These are phyloP conservation scores for Dromococcyx pavoninus DNA, from an alignment of 2,797 vertebrate species.

Conservation along the genomic window DNA sequence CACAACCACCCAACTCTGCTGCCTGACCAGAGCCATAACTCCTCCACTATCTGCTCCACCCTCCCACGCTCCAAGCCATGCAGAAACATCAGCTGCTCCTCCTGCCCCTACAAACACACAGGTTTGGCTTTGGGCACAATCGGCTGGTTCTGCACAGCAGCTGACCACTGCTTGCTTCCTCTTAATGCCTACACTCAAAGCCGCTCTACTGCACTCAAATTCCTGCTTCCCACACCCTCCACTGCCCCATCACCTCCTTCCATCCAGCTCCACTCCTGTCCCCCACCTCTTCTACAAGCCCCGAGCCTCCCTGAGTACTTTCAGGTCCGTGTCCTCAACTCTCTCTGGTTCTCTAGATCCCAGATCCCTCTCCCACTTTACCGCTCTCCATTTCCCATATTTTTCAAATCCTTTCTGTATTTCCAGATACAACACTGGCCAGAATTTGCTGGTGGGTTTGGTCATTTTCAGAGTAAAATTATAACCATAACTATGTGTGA, in stretches of 20 bases:
- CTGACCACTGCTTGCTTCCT: not conserved
- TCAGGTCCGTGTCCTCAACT: rapidly evolving
- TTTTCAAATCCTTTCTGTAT: not conserved
- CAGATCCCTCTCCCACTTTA: not conserved
- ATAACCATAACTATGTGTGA: not conserved
- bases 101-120: not conserved
- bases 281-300: not conserved
- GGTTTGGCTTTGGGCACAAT: not conserved
- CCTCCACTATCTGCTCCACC: not conserved
- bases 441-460: not conserved
- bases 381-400: not conserved
- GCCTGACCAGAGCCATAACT: not conserved
- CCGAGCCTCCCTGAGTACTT: not conserved
- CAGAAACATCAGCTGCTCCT: not conserved
- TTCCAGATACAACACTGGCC: not conserved
- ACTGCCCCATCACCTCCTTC: too few relatives aligned
- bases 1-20: not conserved
- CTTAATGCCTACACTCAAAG: not conserved
- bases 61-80: not conserved
- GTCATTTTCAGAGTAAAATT: not conserved
- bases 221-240: not conserved
- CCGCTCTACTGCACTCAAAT: rapidly evolving
- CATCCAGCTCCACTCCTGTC: not conserved
- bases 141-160: not conserved
- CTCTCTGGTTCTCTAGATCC: not conserved